phyloP scores from a whole-genome alignment of 1,140 invertebrate genomes.

The Rhopalosiphum maidis region DNA sequence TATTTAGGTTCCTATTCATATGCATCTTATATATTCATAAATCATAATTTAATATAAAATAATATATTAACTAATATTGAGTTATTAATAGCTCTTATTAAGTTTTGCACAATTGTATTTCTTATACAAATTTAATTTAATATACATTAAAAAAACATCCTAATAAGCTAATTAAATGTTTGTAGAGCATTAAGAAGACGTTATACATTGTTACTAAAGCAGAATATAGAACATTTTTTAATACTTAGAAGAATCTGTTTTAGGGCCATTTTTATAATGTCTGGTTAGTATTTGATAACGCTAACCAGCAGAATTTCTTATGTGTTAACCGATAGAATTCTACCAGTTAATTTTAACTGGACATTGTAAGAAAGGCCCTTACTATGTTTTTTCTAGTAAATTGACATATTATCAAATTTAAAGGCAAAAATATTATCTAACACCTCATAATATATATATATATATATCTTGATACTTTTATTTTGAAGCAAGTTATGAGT shows the following conservation, averaged over 20 bases:
- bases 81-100: background rate
- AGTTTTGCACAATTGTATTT: background rate
- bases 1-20: background rate
- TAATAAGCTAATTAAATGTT: background rate
- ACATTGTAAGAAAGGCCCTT: too few species aligned
- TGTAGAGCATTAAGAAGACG: background rate
- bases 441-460: background rate
- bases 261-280: too few species aligned
- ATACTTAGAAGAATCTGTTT: too few species aligned
- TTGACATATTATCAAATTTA: background rate
- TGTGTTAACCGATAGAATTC: too few species aligned
- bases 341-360: too few species aligned
- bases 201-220: too few species aligned
- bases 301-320: too few species aligned
- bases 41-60: background rate
- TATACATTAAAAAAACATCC: too few species aligned
- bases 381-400: too few species aligned
- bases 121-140: too few species aligned
- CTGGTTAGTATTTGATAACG: too few species aligned
- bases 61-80: background rate
- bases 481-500: background rate
- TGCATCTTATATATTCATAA: too few species aligned
- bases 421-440: background rate
- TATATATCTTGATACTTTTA: background rate
- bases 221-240: background rate